A percentile compares a stretch with the other conserved stretches of the same genome.
Conservation (phyloP, 2,888 invertebrate species). For the Cacoxenus indagator region DNA sequence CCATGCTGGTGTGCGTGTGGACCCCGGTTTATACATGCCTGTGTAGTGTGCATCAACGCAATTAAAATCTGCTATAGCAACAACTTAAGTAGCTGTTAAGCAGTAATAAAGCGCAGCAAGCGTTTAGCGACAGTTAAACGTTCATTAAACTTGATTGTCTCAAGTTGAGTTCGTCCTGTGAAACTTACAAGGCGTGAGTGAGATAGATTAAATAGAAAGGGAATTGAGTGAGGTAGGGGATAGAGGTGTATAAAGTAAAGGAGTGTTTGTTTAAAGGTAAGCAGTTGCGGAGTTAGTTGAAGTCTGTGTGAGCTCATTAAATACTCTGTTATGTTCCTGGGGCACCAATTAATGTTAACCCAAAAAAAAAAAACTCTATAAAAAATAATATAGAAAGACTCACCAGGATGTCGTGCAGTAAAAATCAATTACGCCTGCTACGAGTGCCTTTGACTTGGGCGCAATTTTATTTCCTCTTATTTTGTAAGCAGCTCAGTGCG, state of each 20-base stretch:
- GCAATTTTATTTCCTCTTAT: no score
- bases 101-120: conserved; percentile 4
- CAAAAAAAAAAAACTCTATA: neutral
- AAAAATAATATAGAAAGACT: neutral
- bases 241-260: no score
- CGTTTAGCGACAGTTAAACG: conserved; percentile 1
- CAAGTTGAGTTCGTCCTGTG: neutral
- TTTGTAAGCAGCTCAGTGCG: no score
- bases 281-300: neutral
- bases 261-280: no score
- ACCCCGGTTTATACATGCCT: neutral
- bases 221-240: neutral
- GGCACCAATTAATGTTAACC: neutral
- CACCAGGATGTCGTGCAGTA: neutral
- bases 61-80: conserved; percentile 1
- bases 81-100: conserved; percentile 13
- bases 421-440: conserved; percentile 3
- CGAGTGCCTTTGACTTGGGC: no score
- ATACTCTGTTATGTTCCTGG: neutral
- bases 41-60: neutral
- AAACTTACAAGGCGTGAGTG: neutral
- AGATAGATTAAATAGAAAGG: neutral
- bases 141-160: conserved; percentile 17
- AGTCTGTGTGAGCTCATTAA: neutral
- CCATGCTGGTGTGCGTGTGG: neutral